phyloP scores from a whole-genome alignment of 1,140 invertebrate genomes.

The Calephelis nemesis region DNA sequence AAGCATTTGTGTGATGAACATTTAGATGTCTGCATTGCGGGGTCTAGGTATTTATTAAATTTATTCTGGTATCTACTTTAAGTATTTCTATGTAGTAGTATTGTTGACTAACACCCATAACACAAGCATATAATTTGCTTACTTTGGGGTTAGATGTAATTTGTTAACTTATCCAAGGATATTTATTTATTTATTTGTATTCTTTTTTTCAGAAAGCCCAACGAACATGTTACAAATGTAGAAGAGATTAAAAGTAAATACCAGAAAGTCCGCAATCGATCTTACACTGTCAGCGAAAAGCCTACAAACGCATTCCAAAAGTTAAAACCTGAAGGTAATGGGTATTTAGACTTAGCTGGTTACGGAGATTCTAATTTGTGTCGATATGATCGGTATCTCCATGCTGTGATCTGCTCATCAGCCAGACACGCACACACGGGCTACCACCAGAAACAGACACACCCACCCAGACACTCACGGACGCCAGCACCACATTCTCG shows the following conservation, averaged over 20 bases:
- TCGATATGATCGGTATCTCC: constrained; percentile 81
- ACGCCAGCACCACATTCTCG: constrained; percentile 47
- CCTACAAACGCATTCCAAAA: constrained; percentile 40
- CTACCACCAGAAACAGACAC: constrained; percentile 63
- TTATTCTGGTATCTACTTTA: too few species aligned
- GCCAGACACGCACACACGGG: constrained; percentile 68
- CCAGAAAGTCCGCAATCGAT: constrained; percentile 76
- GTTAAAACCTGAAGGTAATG: constrained; percentile 36
- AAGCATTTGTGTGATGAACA: too few species aligned
- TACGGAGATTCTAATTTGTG: constrained; percentile 80
- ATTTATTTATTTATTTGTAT: background rate
- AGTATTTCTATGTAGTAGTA: too few species aligned
- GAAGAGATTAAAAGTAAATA: constrained; percentile 67
- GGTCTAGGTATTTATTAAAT: too few species aligned
- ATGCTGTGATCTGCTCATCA: constrained; percentile 80
- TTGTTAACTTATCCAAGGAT: too few species aligned
- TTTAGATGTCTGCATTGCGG: too few species aligned
- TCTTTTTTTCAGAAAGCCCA: constrained; percentile 70
- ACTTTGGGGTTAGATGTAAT: too few species aligned
- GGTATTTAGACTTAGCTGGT: constrained; percentile 71
- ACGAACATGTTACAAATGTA: constrained; percentile 60
- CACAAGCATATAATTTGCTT: too few species aligned
- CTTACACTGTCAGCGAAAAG: constrained; percentile 78
- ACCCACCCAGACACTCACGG: constrained; percentile 40
- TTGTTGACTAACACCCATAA: too few species aligned